Conservation (phyloP, 1,140 invertebrate genomes). For the Calosoma granatense region DNA sequence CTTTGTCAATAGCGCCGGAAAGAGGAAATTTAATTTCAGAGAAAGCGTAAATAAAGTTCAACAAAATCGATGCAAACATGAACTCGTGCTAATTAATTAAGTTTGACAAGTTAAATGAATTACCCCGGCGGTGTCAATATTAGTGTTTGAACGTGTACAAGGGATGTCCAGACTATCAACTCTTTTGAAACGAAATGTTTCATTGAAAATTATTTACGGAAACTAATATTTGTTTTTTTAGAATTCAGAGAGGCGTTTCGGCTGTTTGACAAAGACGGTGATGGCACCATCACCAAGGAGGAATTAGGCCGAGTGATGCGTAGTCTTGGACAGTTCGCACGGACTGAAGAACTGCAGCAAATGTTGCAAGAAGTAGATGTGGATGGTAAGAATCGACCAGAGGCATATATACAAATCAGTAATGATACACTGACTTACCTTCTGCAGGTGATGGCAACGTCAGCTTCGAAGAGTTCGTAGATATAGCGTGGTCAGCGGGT, state of each 20-base stretch:
- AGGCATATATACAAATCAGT: not conserved
- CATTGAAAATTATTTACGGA: too few species aligned
- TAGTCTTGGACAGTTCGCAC: constrained; percentile 71
- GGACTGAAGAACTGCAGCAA: constrained; percentile 70
- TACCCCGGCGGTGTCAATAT: too few species aligned
- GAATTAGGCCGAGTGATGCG: constrained; percentile 77
- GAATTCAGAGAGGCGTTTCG: constrained; percentile 80
- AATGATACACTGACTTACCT: not conserved
- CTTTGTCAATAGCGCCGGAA: not conserved
- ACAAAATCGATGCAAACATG: too few species aligned
- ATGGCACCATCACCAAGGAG: constrained; percentile 79
- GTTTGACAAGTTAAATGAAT: too few species aligned
- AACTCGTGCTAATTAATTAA: too few species aligned
- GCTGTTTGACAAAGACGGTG: constrained; percentile 82
- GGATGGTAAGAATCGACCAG: constrained; percentile 52
- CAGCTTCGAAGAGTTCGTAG: constrained; percentile 86
- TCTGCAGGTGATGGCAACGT: constrained; percentile 75
- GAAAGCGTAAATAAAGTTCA: too few species aligned
- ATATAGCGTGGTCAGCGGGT: constrained; percentile 67
- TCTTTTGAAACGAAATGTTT: too few species aligned
- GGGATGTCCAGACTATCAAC: too few species aligned
- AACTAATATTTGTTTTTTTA: constrained; percentile 33
- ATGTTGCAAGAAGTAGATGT: constrained; percentile 88
- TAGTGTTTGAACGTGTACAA: too few species aligned
- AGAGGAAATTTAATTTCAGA: too few species aligned